Percentiles rank a stretch among this genome's conserved stretches.
phyloP scores from a whole-genome alignment of 2,797 vertebrate species.

The Melanotaenia pygmaea region DNA sequence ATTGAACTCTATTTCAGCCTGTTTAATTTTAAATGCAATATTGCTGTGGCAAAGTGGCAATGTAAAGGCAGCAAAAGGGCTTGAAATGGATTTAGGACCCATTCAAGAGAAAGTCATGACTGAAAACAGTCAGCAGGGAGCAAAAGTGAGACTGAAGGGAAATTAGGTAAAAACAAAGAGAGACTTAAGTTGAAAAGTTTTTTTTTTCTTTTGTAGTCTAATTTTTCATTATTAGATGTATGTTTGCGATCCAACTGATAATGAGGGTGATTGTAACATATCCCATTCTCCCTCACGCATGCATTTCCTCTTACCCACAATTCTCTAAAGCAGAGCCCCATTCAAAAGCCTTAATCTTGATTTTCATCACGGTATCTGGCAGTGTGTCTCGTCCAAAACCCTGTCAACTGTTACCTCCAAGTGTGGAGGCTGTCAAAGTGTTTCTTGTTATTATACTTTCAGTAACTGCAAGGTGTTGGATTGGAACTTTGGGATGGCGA shows the following conservation, averaged over 20 bases:
- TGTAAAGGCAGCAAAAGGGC: constrained; percentile 1
- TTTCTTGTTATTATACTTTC: constrained; percentile 62
- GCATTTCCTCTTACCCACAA: constrained; percentile 15
- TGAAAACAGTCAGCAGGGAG: constrained; percentile 63
- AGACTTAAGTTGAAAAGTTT: constrained; percentile 16
- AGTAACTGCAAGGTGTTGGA: constrained; percentile 39
- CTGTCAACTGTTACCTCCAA: constrained; percentile 57
- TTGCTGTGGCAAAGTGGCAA: neutral
- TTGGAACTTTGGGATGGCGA: constrained; percentile 49
- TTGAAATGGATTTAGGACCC: neutral
- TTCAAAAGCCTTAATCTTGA: constrained; percentile 68
- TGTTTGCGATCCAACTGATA: constrained; percentile 27
- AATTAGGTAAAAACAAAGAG: constrained; percentile 35
- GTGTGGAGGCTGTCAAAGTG: constrained; percentile 64
- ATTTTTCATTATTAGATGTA: constrained; percentile 31
- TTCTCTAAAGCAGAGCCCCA: constrained; percentile 37
- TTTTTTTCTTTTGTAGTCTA: constrained; percentile 14
- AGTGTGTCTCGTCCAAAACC: constrained; percentile 45
- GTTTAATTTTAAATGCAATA: constrained; percentile 4
- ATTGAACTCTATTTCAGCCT: constrained; percentile 7
- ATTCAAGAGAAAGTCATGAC: constrained; percentile 21
- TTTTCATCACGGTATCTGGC: constrained; percentile 67
- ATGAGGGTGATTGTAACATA: constrained; percentile 28
- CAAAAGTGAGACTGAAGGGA: constrained; percentile 51
- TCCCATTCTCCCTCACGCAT: neutral